Evolutionary conservation across 2,888 invertebrate species (phyloP).

Genomic region (Lamellibrachia satsuma): DNA sequence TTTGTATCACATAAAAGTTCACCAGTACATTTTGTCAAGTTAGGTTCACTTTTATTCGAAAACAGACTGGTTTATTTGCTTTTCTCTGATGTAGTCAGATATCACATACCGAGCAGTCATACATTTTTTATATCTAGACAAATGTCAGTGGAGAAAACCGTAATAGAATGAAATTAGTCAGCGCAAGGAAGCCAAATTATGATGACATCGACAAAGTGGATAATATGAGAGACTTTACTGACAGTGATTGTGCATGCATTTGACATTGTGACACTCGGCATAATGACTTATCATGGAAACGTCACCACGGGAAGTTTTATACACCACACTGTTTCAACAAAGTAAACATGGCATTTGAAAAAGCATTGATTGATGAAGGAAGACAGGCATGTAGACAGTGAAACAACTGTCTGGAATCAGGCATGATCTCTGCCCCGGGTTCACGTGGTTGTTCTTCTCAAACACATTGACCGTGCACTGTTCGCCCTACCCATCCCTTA

Average conservation of each 20-base stretch:
- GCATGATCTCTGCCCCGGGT: not conserved
- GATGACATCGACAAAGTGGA: not conserved
- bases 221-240: constrained; percentile 13
- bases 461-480: not conserved
- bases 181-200: not conserved
- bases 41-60: not conserved
- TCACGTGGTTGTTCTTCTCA: not conserved
- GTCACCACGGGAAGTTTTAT: not conserved
- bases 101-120: not conserved
- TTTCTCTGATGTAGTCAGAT: not conserved
- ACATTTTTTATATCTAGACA: not conserved
- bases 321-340: not conserved
- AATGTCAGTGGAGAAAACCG: not conserved
- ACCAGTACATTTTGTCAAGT: not conserved
- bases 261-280: not conserved
- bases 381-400: not conserved
- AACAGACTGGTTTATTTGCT: not conserved
- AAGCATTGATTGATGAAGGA: not conserved
- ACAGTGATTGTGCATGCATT: constrained; percentile 6
- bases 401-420: not conserved
- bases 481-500: not conserved
- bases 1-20: not conserved
- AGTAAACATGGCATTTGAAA: not conserved
- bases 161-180: not conserved
- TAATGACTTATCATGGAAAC: not conserved